A percentile compares a stretch with the other conserved stretches of the same genome.
These are phyloP conservation scores for Poicephalus gulielmi DNA, from an alignment of 2,113 vertebrate species.

Conservation along the genomic window DNA sequence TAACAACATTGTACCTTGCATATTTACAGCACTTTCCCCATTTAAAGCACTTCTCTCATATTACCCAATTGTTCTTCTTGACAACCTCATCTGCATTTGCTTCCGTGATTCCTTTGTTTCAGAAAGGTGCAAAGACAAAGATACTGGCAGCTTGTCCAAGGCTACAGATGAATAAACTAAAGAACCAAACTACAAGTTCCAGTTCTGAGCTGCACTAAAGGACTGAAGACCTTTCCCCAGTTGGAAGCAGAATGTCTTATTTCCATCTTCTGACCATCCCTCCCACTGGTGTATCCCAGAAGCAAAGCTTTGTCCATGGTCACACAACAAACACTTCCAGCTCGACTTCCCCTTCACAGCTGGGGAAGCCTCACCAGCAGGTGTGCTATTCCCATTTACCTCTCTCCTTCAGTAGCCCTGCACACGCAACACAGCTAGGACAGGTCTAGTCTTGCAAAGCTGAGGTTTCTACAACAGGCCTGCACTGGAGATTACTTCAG, in stretches of 20 bases:
- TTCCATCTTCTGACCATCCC: neutral
- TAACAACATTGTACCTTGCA: neutral
- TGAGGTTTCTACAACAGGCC: neutral
- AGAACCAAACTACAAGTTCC: neutral
- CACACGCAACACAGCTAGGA: neutral
- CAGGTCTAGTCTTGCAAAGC: neutral
- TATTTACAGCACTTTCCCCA: neutral
- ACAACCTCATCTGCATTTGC: neutral
- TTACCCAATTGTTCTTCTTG: neutral
- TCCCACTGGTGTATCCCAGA: neutral
- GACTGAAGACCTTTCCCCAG: neutral
- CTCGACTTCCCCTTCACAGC: no score
- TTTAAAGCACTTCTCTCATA: neutral
- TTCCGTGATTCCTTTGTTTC: neutral
- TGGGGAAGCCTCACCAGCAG: neutral
- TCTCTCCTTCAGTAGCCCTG: neutral
- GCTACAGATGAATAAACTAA: neutral
- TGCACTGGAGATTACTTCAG: neutral
- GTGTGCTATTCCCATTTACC: neutral
- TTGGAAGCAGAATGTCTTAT: neutral
- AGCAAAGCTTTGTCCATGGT: neutral
- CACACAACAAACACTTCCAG: neutral
- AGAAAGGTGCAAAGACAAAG: neutral
- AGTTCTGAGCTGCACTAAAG: neutral
- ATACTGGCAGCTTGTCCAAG: neutral